Conservation (phyloP, 2,888 invertebrate species). For the Amblyjoppa proteus region DNA sequence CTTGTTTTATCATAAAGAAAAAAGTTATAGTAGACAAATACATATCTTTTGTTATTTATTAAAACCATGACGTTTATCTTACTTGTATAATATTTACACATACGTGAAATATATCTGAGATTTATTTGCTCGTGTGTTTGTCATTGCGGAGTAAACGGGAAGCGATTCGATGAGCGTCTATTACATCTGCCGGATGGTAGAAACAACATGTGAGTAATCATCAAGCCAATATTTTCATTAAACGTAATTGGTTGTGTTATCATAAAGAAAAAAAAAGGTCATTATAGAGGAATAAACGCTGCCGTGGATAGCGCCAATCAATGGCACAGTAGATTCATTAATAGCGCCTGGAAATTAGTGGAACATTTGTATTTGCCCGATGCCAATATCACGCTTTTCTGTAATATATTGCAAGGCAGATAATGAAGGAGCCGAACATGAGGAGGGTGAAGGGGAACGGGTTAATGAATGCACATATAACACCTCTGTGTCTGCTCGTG, state of each 20-base stretch:
- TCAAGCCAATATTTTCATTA: not conserved
- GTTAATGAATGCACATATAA: conserved; percentile 17
- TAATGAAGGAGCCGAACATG: conserved; percentile 31
- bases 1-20: not conserved
- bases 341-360: conserved; percentile 50
- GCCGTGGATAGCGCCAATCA: conserved; percentile 14
- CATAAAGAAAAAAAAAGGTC: not conserved
- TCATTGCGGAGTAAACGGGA: not conserved
- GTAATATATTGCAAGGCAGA: conserved; percentile 23
- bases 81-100: not conserved
- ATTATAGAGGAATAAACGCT: not conserved
- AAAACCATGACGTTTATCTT: too few relatives aligned
- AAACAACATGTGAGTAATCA: not conserved
- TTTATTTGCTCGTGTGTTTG: not conserved
- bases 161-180: not conserved
- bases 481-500: not conserved
- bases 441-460: conserved; percentile 21
- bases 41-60: too few relatives aligned
- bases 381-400: conserved; percentile 42
- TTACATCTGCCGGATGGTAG: not conserved
- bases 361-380: conserved; percentile 38
- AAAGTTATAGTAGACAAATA: too few relatives aligned
- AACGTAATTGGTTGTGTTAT: not conserved
- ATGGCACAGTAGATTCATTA: conserved; percentile 52
- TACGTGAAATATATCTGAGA: not conserved